Conservation (phyloP, 2,797 vertebrate genomes). For the Bradypodion ventrale region DNA sequence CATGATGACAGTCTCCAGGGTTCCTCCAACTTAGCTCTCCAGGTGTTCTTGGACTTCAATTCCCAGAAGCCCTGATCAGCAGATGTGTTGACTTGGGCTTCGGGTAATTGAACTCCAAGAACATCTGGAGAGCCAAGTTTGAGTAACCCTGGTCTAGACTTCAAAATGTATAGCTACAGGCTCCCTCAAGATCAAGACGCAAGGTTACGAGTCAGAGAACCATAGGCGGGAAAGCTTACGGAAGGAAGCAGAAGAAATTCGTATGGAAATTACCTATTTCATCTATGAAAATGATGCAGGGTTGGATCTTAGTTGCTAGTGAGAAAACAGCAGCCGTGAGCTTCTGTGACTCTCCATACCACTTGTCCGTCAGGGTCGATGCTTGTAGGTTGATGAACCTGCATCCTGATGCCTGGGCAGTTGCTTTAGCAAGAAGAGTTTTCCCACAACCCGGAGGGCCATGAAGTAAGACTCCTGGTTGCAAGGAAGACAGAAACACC, state of each 20-base stretch:
- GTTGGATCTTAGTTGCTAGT: conserved; percentile 82
- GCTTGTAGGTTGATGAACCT: conserved; percentile 85
- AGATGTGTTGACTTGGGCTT: too few relatives aligned
- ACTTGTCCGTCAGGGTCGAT: conserved; percentile 82
- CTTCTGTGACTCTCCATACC: conserved; percentile 86
- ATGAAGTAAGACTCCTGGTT: conserved; percentile 79
- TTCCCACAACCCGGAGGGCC: conserved; percentile 85
- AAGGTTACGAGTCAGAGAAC: background rate
- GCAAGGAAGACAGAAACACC: background rate
- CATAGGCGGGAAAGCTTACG: background rate
- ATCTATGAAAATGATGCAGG: conserved; percentile 85
- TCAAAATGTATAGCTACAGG: background rate
- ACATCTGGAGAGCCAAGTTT: too few relatives aligned
- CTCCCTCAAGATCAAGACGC: background rate
- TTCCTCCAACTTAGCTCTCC: too few relatives aligned
- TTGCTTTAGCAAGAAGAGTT: conserved; percentile 85
- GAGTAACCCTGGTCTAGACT: too few relatives aligned
- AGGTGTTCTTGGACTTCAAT: too few relatives aligned
- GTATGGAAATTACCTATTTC: conserved; percentile 76
- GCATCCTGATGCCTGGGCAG: conserved; percentile 82
- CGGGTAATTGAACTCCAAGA: too few relatives aligned
- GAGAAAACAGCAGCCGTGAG: conserved; percentile 85
- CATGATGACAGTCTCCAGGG: background rate
- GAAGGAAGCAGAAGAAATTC: background rate
- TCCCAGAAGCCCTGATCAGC: too few relatives aligned